Evolutionary conservation across 2,797 vertebrate genomes (phyloP).

Genomic region (Pseudochirops corinnae): DNA sequence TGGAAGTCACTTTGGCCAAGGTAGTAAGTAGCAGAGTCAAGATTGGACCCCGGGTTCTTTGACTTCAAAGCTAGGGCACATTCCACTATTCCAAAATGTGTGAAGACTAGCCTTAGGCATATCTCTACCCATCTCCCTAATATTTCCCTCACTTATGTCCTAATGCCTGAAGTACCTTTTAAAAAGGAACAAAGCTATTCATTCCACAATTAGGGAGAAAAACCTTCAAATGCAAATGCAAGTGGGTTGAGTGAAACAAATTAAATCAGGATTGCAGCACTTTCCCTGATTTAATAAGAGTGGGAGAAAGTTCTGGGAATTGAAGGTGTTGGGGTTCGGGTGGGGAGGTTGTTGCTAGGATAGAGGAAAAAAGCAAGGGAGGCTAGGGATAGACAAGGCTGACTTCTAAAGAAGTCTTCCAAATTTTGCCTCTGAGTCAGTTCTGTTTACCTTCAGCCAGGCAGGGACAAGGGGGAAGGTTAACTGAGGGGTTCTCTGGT

Average conservation of each 20-base stretch:
- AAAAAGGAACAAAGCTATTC: not conserved
- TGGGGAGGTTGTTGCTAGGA: not conserved
- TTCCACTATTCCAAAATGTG: not conserved
- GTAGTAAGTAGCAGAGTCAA: not conserved
- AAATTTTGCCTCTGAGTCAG: not conserved
- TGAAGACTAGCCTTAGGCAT: not conserved
- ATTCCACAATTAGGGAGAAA: not conserved
- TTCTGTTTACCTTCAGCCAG: not conserved
- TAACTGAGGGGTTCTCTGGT: not conserved
- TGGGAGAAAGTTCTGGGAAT: not conserved
- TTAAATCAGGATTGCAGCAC: not conserved
- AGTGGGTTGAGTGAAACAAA: constrained; percentile 6
- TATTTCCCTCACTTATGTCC: not conserved
- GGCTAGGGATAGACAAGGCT: not conserved
- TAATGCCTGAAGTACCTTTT: not conserved
- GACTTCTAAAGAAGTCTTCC: not conserved
- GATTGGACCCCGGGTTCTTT: not conserved
- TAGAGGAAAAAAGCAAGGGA: not conserved
- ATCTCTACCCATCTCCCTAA: not conserved
- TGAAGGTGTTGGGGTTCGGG: not conserved
- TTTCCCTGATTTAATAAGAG: not conserved
- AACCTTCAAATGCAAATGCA: not conserved
- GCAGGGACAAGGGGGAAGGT: not conserved
- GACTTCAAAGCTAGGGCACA: not conserved
- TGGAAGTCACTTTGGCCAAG: not conserved